A percentile compares a stretch with the other conserved stretches of the same genome.
Conservation (phyloP, 2,797 vertebrate species). For the Anguilla megastoma region DNA sequence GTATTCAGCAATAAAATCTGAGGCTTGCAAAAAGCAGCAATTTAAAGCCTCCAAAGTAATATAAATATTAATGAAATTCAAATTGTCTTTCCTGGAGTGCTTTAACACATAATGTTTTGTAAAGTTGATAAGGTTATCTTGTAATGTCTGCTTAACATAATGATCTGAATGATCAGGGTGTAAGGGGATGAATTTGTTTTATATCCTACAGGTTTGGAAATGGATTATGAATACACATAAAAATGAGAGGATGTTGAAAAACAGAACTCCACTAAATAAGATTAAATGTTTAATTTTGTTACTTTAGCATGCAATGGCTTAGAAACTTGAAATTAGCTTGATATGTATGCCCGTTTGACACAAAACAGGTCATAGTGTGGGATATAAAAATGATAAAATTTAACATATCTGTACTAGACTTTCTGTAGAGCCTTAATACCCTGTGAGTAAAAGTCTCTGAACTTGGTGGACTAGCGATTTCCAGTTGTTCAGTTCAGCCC, state of each 20-base stretch:
- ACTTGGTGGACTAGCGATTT: not conserved
- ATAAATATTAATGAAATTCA: slow-evolving; percentile 14
- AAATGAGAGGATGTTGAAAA: not conserved
- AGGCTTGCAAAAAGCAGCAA: not conserved
- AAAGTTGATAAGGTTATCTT: slow-evolving; percentile 1
- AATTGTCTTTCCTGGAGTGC: not conserved
- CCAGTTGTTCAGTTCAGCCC: not conserved
- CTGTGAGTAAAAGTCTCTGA: not conserved
- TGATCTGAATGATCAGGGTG: not conserved
- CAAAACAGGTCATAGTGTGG: not conserved
- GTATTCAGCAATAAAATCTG: not conserved
- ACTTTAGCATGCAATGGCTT: not conserved
- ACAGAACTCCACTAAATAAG: no score
- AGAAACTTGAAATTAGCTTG: no score
- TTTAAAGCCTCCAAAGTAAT: not conserved
- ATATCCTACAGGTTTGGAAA: not conserved
- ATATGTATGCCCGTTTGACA: not conserved
- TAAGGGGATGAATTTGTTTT: not conserved
- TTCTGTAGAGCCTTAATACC: not conserved
- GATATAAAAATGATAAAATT: not conserved
- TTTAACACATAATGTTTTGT: not conserved
- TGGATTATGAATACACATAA: not conserved
- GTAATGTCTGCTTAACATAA: not conserved
- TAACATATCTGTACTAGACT: not conserved
- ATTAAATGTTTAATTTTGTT: not conserved